Evolutionary conservation across 2,113 vertebrate genomes (phyloP), one percentile per base, ranked within the genome.

Genomic region (Murina feae): DNA sequence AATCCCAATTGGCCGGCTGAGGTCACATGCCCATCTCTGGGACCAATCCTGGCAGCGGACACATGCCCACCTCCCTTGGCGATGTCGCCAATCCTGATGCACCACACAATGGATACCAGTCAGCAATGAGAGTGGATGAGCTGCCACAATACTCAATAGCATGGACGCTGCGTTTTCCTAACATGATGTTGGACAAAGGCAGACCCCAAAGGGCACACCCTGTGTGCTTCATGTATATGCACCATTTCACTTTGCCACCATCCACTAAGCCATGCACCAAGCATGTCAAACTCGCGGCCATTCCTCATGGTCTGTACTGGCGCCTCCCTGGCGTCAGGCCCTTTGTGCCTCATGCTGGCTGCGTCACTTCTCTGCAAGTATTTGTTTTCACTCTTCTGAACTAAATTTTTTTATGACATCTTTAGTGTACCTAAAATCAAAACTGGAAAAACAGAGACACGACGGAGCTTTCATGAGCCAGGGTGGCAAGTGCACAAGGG

Each of bases 341-440:
- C n/a, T n/a, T n/a, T n/a, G n/a, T n/a, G n/a, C n/a, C n/a, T n/a
- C n/a, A n/a, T n/a, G n/a, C n/a, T n/a, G n/a, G n/a, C n/a, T n/a
- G n/a, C n/a, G n/a, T n/a, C n/a, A n/a, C n/a, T n/a, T n/a, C n/a
- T 35, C 44, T 42, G 12, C 32, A 53, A 75, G 20, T 58, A 0
- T 7, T n/a, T 44, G n/a, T 94, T 81, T 86, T 58, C 28, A 44
- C 30, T 95, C 88, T 58, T 49, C 79, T 47, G 72, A 42, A 84
- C 74, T 28, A 37, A 51, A 55, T 37, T 42, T 88, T 88, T 92
- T 72, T 76, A 94, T 72, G 30, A 65, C 86, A 21, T 78, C 74
- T 21, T 17, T 23, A 23, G 16, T n/a, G n/a, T 49, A 60, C 53
- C 86, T 58, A 93, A 32, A 47, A 32, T 13, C 79, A 89, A 63